phyloP scores from a whole-genome alignment of 2,888 invertebrate species.

The Aelia acuminata region DNA sequence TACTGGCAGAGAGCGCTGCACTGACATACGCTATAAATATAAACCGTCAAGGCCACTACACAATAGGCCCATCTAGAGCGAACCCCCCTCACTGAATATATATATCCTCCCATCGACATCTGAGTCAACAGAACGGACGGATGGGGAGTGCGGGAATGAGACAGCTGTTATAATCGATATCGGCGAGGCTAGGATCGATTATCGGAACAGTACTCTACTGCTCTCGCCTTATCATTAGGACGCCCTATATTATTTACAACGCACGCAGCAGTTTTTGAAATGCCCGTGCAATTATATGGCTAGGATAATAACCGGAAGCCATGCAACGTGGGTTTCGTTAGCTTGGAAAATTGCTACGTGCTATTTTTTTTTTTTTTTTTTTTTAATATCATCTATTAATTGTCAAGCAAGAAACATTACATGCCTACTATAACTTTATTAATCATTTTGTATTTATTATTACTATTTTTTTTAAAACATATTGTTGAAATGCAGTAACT shows the following conservation, averaged over 20 bases:
- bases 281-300: constrained; percentile 37
- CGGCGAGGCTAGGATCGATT: not conserved
- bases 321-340: not conserved
- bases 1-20: not conserved
- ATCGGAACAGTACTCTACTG: constrained; percentile 9
- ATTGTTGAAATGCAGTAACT: not conserved
- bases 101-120: constrained; percentile 36
- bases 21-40: not conserved
- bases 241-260: not conserved
- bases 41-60: not conserved
- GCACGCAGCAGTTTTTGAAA: constrained; percentile 32
- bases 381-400: not conserved
- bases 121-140: constrained; percentile 48
- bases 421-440: not conserved
- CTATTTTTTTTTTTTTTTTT: constrained; percentile 1
- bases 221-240: constrained; percentile 1
- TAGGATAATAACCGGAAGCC: constrained; percentile 20
- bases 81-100: not conserved
- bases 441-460: too few relatives aligned
- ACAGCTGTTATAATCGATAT: constrained; percentile 43
- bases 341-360: not conserved
- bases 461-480: not conserved
- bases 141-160: constrained; percentile 52
- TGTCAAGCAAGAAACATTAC: not conserved
- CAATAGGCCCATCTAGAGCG: not conserved